Conservation (phyloP, 2,888 invertebrate genomes). For the Apotomis betuletana region DNA sequence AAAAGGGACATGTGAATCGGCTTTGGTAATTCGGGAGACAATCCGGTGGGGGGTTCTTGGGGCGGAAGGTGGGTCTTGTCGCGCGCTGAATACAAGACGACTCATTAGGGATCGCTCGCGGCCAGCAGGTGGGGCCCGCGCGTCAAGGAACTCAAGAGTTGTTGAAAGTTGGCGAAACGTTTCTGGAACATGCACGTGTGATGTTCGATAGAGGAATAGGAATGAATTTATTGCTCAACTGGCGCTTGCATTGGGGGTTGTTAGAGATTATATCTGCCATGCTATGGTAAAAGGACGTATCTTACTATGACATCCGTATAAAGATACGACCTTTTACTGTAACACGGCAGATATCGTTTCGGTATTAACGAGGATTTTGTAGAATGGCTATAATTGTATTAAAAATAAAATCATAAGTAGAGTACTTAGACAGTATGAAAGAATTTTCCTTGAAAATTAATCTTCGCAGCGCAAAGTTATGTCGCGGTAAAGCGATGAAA, state of each 20-base stretch:
- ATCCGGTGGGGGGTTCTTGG: conserved; percentile 21
- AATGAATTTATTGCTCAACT: not conserved
- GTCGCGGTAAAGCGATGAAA: too few relatives aligned
- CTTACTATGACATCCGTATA: too few relatives aligned
- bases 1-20: conserved; percentile 44
- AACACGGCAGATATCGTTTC: too few relatives aligned
- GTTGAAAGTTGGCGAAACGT: conserved; percentile 22
- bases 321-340: too few relatives aligned
- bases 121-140: conserved; percentile 25
- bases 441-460: too few relatives aligned
- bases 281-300: too few relatives aligned
- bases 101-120: conserved; percentile 47
- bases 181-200: conserved; percentile 12
- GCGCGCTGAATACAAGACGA: conserved; percentile 50
- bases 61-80: conserved; percentile 34
- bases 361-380: too few relatives aligned
- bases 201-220: conserved; percentile 8
- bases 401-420: too few relatives aligned
- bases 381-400: too few relatives aligned
- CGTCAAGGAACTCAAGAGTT: conserved; percentile 19
- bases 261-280: too few relatives aligned
- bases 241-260: not conserved
- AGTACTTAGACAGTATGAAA: too few relatives aligned
- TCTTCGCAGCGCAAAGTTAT: too few relatives aligned
- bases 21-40: conserved; percentile 32